A percentile compares a stretch with the other conserved stretches of the same genome.
Conservation (phyloP, 2,113 vertebrate genomes). For the Dicaeum eximium region DNA sequence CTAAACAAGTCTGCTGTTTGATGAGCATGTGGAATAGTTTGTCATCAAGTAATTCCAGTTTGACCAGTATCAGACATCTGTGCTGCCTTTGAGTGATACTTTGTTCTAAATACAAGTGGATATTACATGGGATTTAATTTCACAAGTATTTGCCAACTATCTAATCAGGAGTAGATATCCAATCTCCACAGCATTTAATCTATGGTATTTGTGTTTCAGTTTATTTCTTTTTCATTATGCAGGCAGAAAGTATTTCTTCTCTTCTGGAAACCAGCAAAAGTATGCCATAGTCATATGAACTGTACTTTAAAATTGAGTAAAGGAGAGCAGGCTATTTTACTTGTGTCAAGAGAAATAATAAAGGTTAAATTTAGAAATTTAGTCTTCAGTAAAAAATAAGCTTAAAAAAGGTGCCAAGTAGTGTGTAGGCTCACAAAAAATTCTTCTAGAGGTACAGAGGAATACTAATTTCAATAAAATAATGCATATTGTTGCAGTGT, state of each 20-base stretch:
- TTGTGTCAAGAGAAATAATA: not conserved
- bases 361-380: not conserved
- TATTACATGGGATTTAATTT: not conserved
- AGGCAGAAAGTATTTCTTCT: not conserved
- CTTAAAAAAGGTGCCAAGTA: not conserved
- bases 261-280: not conserved
- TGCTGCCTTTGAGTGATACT: not conserved
- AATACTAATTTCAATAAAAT: not conserved
- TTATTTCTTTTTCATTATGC: not conserved
- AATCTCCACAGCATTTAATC: not conserved
- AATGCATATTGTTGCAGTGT: not conserved
- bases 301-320: not conserved
- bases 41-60: not conserved
- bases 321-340: not conserved
- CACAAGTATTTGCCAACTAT: not conserved
- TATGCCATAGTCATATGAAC: not conserved
- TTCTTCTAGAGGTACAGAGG: not conserved
- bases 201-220: not conserved
- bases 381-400: not conserved
- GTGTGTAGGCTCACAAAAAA: not conserved
- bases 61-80: not conserved
- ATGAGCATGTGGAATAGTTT: not conserved
- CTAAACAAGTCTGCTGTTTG: not conserved
- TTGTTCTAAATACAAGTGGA: not conserved
- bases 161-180: not conserved